Percentiles rank a stretch among this genome's conserved stretches.
phyloP scores from a whole-genome alignment of 2,797 vertebrate species.

The Siniperca scherzeri region DNA sequence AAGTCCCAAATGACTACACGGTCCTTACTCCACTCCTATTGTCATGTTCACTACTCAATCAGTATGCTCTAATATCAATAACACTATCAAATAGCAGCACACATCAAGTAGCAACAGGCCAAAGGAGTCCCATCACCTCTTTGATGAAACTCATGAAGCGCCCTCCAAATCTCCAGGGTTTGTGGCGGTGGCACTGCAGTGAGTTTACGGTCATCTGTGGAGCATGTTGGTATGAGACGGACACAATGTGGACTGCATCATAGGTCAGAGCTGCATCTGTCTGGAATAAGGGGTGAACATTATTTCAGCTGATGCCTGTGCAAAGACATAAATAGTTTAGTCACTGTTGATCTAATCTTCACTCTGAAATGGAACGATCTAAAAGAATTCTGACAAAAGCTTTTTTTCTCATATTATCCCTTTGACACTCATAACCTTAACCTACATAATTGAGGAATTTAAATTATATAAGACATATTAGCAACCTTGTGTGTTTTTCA shows the following conservation, averaged over 20 bases:
- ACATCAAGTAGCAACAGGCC: slow-evolving; percentile 48
- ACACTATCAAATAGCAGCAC: slow-evolving; percentile 40
- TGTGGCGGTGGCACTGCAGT: slow-evolving; percentile 98
- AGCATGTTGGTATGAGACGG: slow-evolving; percentile 97
- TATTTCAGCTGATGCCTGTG: slow-evolving; percentile 76
- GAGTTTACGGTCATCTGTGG: slow-evolving; percentile 99
- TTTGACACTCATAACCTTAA: background rate
- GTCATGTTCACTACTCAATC: slow-evolving; percentile 32
- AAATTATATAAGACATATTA: background rate
- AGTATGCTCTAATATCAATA: slow-evolving; percentile 39
- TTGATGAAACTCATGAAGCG: slow-evolving; percentile 99
- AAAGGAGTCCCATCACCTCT: slow-evolving; percentile 88
- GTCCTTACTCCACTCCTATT: slow-evolving; percentile 31
- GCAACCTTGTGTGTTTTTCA: background rate
- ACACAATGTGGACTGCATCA: slow-evolving; percentile 98
- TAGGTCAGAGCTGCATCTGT: slow-evolving; percentile 98
- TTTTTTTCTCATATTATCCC: background rate
- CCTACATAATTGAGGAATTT: background rate
- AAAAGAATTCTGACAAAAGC: background rate
- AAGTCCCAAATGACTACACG: slow-evolving; percentile 44
- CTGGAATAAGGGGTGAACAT: slow-evolving; percentile 91
- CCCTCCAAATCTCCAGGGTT: slow-evolving; percentile 97
- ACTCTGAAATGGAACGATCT: background rate
- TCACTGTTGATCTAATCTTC: background rate
- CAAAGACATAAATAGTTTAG: slow-evolving; percentile 26